These are phyloP conservation scores for Invenusta paracnida DNA, from an alignment of 2,888 invertebrate genomes.

Conservation along the genomic window DNA sequence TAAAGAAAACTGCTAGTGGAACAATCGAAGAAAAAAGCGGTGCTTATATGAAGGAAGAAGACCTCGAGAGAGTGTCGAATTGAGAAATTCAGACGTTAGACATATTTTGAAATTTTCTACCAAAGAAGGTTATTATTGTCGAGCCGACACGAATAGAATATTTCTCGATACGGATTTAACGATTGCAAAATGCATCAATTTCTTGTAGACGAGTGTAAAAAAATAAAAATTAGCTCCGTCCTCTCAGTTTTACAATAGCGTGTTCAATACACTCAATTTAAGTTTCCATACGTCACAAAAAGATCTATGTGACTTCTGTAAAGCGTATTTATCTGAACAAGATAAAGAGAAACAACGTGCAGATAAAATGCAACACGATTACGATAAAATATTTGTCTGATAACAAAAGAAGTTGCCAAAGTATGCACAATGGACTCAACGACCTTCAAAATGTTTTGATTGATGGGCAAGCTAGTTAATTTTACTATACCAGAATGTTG, in stretches of 20 bases:
- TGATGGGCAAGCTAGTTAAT: not conserved
- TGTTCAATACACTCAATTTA: not conserved
- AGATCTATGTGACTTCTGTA: not conserved
- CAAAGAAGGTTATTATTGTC: not conserved
- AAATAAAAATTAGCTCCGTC: not conserved
- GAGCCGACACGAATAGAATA: not conserved
- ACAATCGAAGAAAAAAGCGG: not conserved
- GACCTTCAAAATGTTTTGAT: not conserved
- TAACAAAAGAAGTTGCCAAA: not conserved
- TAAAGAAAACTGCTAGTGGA: not conserved
- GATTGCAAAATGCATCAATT: not conserved
- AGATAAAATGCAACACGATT: not conserved
- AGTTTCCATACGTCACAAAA: not conserved
- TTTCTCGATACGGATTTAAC: not conserved
- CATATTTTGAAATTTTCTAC: not conserved
- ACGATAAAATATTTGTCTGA: not conserved
- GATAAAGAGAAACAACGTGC: not conserved
- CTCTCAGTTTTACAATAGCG: not conserved
- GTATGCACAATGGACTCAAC: not conserved
- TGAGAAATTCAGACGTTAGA: not conserved
- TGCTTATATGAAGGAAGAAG: not conserved
- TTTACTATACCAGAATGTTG: not conserved
- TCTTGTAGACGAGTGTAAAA: not conserved
- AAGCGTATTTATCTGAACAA: not conserved
- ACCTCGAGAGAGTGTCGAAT: not conserved